These are phyloP conservation scores for Charanyca ferruginea DNA, from an alignment of 2,888 invertebrate genomes.

Conservation along the genomic window DNA sequence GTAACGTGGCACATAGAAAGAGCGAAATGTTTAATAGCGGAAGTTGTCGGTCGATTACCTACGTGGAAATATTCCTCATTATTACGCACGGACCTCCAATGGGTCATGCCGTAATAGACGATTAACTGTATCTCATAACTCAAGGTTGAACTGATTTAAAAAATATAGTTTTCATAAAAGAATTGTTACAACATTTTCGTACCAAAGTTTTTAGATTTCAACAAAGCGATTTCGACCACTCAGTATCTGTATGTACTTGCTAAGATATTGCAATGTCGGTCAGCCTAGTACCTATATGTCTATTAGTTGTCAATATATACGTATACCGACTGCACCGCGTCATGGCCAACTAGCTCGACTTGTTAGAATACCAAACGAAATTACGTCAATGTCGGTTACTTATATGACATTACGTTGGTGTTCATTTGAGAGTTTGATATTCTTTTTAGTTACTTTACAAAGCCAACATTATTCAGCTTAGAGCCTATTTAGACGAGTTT, in stretches of 20 bases:
- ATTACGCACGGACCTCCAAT: not conserved
- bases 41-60: slow-evolving; percentile 8
- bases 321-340: slow-evolving; percentile 29
- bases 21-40: slow-evolving; percentile 8
- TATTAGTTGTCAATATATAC: slow-evolving; percentile 43
- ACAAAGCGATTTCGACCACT: not conserved
- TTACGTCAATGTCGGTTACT: slow-evolving; percentile 45
- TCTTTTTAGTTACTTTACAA: not conserved
- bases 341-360: slow-evolving; percentile 57
- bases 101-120: not conserved
- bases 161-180: not conserved
- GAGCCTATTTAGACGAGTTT: not conserved
- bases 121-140: not conserved
- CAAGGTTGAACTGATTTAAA: not conserved
- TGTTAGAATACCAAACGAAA: slow-evolving; percentile 54
- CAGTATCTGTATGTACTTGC: slow-evolving; percentile 5
- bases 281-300: slow-evolving; percentile 17
- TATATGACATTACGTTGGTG: slow-evolving; percentile 9
- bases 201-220: not conserved
- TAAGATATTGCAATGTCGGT: slow-evolving; percentile 50
- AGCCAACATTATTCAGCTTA: not conserved
- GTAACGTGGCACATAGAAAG: slow-evolving; percentile 11
- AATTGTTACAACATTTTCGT: not conserved
- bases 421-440: not conserved
- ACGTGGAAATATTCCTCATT: not conserved